Conservation (phyloP, 2,113 vertebrate genomes). For the Todiramphus chloris region DNA sequence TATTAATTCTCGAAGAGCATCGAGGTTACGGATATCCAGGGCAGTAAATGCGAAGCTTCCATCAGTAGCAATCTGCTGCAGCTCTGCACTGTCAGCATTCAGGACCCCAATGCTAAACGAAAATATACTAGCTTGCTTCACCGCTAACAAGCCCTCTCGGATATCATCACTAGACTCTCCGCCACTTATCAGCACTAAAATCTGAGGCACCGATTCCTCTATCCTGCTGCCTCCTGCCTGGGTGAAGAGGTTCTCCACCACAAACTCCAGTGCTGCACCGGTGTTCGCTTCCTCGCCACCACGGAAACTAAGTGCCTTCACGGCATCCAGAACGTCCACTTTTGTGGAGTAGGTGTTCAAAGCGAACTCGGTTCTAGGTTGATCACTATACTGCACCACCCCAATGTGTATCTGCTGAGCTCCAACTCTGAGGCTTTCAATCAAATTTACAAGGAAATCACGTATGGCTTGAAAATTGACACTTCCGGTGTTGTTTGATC, state of each 20-base stretch:
- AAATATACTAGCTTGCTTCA: constrained; percentile 89
- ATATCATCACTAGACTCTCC: constrained; percentile 91
- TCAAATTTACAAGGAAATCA: constrained; percentile 91
- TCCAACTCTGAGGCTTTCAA: constrained; percentile 90
- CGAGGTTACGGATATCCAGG: constrained; percentile 83
- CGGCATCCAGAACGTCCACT: constrained; percentile 81
- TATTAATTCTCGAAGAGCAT: constrained; percentile 81
- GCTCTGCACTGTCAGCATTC: constrained; percentile 80
- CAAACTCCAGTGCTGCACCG: constrained; percentile 88
- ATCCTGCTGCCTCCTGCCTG: constrained; percentile 87
- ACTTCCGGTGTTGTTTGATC: constrained; percentile 96
- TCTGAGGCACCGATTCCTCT: constrained; percentile 90
- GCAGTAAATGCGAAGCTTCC: constrained; percentile 84
- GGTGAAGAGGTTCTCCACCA: constrained; percentile 85
- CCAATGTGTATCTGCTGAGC: constrained; percentile 87
- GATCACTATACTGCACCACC: constrained; percentile 87
- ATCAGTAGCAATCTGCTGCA: constrained; percentile 89
- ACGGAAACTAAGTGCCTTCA: constrained; percentile 82
- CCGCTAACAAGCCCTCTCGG: constrained; percentile 81
- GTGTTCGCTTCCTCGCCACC: constrained; percentile 87
- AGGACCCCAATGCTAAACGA: constrained; percentile 83
- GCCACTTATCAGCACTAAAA: constrained; percentile 89
- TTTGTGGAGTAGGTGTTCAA: constrained; percentile 88
- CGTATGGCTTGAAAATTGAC: constrained; percentile 88
- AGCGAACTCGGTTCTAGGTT: constrained; percentile 85